phyloP scores from a whole-genome alignment of 2,113 vertebrate species.

The Fukomys damarensis region DNA sequence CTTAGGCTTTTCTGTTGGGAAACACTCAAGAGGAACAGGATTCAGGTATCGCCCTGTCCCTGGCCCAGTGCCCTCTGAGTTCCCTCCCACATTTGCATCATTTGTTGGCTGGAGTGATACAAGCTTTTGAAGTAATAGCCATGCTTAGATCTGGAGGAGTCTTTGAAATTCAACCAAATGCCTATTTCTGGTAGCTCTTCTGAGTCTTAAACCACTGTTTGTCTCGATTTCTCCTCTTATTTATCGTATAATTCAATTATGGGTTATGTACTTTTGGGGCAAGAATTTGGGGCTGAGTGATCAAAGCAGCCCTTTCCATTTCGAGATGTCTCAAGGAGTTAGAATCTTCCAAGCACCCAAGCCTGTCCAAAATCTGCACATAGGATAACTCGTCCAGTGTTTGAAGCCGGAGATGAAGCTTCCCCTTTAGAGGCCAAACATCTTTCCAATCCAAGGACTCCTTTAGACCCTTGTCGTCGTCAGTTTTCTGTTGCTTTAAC shows the following conservation, averaged over 20 bases:
- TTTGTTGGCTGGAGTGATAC: not conserved
- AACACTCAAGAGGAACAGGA: not conserved
- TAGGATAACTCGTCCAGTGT: not conserved
- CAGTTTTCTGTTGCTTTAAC: not conserved
- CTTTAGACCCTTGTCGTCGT: not conserved
- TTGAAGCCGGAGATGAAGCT: not conserved
- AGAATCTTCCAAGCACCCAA: not conserved
- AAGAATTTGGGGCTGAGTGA: not conserved
- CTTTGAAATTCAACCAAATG: not conserved
- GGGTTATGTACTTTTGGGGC: not conserved
- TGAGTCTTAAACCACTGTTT: not conserved
- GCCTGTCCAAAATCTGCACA: not conserved
- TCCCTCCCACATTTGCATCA: not conserved
- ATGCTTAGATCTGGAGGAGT: not conserved
- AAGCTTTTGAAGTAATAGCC: not conserved
- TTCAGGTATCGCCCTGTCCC: not conserved
- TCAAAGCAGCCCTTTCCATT: not conserved
- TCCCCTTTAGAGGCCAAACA: not conserved
- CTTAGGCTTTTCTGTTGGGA: not conserved
- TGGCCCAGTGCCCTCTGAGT: not conserved
- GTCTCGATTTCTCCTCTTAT: not conserved
- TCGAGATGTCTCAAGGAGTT: not conserved
- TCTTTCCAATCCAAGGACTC: not conserved
- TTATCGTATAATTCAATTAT: not conserved
- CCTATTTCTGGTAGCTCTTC: not conserved